These are phyloP conservation scores for Rutpela maculata DNA, from an alignment of 2,888 invertebrate species.

Conservation along the genomic window DNA sequence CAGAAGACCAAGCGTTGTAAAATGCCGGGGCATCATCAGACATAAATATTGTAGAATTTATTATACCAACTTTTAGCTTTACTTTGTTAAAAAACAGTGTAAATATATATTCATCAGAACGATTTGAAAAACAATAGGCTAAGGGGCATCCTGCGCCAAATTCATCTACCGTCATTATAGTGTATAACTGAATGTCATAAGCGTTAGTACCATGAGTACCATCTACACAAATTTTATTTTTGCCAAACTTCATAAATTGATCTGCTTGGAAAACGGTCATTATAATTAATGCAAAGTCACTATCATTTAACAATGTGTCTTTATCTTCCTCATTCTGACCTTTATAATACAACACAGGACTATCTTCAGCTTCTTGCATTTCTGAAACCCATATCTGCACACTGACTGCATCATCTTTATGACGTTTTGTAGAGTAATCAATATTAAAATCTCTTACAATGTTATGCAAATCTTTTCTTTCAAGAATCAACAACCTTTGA, in stretches of 20 bases:
- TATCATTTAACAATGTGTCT: background rate
- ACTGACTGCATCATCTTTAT: slow-evolving; percentile 44
- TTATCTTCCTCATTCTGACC: slow-evolving; percentile 2
- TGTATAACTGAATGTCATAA: slow-evolving; percentile 39
- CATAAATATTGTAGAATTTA: slow-evolving; percentile 1
- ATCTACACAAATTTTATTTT: slow-evolving; percentile 40
- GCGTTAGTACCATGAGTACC: slow-evolving; percentile 28
- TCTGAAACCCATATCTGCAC: slow-evolving; percentile 43
- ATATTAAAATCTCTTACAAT: slow-evolving; percentile 46
- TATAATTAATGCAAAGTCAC: slow-evolving; percentile 17
- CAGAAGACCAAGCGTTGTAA: background rate
- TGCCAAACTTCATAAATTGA: slow-evolving; percentile 36
- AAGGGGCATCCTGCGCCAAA: slow-evolving; percentile 52
- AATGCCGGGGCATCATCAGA: no score
- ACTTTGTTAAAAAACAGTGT: slow-evolving; percentile 5
- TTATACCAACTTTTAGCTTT: background rate
- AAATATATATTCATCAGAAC: slow-evolving; percentile 19
- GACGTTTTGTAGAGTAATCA: slow-evolving; percentile 40
- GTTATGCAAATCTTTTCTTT: slow-evolving; percentile 47
- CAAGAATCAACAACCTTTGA: slow-evolving; percentile 28
- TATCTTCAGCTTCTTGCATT: slow-evolving; percentile 37
- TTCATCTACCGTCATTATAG: slow-evolving; percentile 54
- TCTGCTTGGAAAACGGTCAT: slow-evolving; percentile 37
- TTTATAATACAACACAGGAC: slow-evolving; percentile 39
- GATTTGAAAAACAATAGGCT: slow-evolving; percentile 27